Conservation (phyloP, 2,888 invertebrate genomes). For the Nudaria mundana region DNA sequence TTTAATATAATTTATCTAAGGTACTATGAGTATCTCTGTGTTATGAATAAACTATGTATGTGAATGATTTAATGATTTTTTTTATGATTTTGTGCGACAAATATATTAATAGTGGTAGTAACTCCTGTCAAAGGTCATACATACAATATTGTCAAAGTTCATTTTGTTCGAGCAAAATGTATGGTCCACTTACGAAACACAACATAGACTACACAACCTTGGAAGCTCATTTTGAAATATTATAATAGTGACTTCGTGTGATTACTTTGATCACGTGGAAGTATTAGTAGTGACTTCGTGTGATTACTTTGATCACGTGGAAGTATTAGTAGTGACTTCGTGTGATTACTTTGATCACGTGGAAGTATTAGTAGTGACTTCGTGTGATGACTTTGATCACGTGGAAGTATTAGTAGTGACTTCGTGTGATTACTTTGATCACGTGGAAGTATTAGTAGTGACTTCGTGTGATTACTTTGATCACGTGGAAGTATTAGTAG, state of each 20-base stretch:
- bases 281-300: no score
- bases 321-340: no score
- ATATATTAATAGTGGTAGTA: constrained; percentile 41
- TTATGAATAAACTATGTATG: constrained; percentile 45
- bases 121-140: constrained; percentile 66
- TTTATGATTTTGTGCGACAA: constrained; percentile 61
- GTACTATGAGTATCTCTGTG: constrained; percentile 49
- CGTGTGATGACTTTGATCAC: no score
- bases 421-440: no score
- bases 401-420: no score
- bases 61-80: constrained; percentile 29
- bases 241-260: constrained; percentile 22
- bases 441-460: no score
- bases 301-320: no score
- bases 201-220: constrained; percentile 68
- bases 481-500: no score
- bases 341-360: no score
- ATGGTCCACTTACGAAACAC: constrained; percentile 51
- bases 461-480: no score
- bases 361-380: no score
- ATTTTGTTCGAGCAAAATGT: constrained; percentile 49
- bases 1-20: constrained; percentile 48
- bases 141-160: constrained; percentile 71
- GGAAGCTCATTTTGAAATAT: constrained; percentile 59
- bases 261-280: no score